Percentiles rank a stretch among this genome's conserved stretches.
Evolutionary conservation across 2,888 invertebrate genomes (phyloP).

Genomic region (Epinotia ramella): DNA sequence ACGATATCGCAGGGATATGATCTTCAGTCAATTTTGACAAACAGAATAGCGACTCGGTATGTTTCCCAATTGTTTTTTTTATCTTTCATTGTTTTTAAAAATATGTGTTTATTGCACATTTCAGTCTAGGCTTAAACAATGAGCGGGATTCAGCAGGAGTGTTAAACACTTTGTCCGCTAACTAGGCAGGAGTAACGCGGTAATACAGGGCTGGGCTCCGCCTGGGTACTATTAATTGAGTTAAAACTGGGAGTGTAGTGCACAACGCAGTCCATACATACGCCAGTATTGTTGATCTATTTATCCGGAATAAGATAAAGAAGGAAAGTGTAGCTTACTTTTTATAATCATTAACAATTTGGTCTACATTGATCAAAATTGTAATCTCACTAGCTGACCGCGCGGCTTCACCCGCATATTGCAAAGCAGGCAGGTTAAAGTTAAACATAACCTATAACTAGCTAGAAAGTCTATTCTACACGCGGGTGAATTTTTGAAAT

Average conservation of each 20-base stretch:
- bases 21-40: neutral
- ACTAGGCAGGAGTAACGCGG: constrained; percentile 57
- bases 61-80: neutral
- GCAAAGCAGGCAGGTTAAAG: too few relatives aligned
- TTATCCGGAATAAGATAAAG: neutral
- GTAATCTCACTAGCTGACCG: too few relatives aligned
- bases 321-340: neutral
- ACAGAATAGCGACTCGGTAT: too few relatives aligned
- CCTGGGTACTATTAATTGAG: constrained; percentile 60
- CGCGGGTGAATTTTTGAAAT: too few relatives aligned
- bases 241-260: constrained; percentile 52
- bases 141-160: neutral
- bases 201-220: constrained; percentile 54
- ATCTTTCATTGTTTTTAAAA: neutral
- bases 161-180: constrained; percentile 47
- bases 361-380: neutral
- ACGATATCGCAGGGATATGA: neutral
- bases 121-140: neutral
- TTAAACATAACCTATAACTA: too few relatives aligned
- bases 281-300: neutral
- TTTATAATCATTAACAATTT: neutral
- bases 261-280: constrained; percentile 14
- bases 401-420: too few relatives aligned
- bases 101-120: neutral
- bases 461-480: too few relatives aligned